Evolutionary conservation across 1,140 invertebrate species (phyloP).

Genomic region (Neodiprion lecontei): DNA sequence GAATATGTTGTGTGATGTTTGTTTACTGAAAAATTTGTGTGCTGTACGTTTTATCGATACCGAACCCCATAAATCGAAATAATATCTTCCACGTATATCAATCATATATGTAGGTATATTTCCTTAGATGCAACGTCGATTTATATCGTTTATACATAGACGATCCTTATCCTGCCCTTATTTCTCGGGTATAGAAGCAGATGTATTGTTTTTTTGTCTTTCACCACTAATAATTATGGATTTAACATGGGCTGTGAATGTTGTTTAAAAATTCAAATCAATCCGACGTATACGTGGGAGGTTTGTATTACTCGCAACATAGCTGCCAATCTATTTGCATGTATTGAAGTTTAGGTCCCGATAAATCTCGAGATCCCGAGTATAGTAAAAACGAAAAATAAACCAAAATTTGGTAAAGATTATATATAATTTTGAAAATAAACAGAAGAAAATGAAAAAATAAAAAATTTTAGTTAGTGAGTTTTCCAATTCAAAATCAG

Average conservation of each 20-base stretch:
- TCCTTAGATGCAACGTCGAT: too few relatives aligned
- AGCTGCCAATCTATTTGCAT: background rate
- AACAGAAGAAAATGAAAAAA: background rate
- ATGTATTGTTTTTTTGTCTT: too few relatives aligned
- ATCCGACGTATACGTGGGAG: background rate
- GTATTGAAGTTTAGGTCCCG: background rate
- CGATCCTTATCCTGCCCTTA: too few relatives aligned
- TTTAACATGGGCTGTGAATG: background rate
- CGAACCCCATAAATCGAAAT: too few relatives aligned
- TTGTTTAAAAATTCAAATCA: background rate
- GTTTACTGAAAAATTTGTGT: too few relatives aligned
- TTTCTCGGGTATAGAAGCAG: too few relatives aligned
- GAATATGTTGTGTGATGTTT: too few relatives aligned
- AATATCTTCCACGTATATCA: too few relatives aligned
- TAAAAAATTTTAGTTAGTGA: conserved; percentile 10
- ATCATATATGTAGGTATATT: too few relatives aligned
- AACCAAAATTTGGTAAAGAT: conserved; percentile 8
- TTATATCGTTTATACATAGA: too few relatives aligned
- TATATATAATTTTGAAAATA: background rate
- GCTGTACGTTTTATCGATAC: too few relatives aligned
- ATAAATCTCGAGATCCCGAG: background rate
- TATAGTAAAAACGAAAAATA: background rate
- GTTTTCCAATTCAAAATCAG: conserved; percentile 14
- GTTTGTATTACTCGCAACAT: background rate
- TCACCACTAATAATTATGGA: too few relatives aligned